Evolutionary conservation across 2,113 vertebrate genomes (phyloP).

Genomic region (Elephantulus edwardii): DNA sequence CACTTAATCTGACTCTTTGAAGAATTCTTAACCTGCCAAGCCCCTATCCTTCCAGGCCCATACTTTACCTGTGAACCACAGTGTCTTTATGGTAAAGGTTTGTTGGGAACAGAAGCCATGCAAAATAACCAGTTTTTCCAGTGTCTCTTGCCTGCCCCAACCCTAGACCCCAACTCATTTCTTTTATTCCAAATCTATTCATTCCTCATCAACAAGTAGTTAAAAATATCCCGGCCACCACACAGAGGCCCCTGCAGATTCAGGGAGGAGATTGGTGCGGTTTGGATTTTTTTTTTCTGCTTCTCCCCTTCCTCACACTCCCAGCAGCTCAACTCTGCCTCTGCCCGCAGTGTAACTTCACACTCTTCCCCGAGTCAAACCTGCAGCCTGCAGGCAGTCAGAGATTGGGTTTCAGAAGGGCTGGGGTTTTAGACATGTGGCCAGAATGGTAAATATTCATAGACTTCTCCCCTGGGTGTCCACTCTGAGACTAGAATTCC

Average conservation of each 20-base stretch:
- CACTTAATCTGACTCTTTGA: background rate
- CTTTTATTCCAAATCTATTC: background rate
- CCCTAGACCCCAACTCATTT: background rate
- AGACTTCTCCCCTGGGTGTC: constrained; percentile 31
- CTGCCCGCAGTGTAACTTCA: background rate
- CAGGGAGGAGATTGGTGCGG: background rate
- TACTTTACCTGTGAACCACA: no score
- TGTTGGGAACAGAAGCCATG: background rate
- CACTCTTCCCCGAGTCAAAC: background rate
- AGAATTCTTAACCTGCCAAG: background rate
- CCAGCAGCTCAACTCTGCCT: no score
- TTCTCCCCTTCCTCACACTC: no score
- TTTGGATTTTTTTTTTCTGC: background rate
- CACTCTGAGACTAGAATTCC: constrained; percentile 2
- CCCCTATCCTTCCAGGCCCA: background rate
- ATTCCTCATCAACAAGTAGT: background rate
- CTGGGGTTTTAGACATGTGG: background rate
- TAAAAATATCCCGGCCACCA: background rate
- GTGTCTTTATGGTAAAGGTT: background rate
- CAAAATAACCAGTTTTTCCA: background rate
- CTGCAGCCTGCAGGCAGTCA: background rate
- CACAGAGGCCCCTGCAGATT: background rate
- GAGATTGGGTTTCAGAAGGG: constrained; percentile 42
- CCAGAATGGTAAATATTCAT: background rate
- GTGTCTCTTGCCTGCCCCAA: background rate